Base-by-base conservation (phyloP, 2,888 invertebrate genomes). In the Aleiodes leptofemur region DNA sequence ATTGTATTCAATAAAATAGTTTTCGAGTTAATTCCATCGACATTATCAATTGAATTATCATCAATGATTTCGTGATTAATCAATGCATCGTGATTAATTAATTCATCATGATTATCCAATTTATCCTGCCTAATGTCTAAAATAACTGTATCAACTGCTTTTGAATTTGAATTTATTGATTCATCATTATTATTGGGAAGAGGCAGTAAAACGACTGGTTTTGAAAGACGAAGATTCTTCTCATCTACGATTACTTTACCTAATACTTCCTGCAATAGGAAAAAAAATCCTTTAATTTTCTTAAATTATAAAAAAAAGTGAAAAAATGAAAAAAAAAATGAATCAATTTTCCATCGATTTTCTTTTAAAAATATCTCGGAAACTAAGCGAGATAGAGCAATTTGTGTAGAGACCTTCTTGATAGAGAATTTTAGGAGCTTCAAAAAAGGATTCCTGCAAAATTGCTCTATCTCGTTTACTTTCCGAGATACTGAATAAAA, bases 221-320 rank as follows among this genome's bases (percentile, higher is more conserved):
- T 68, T 13, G 84, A 69, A 29, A 88, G 78, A 23, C 84, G 83
- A 38, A 87, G 76, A 80, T 85, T 85, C 69, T 87, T 86, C n/a
- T 84, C 86, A 83, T 84, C 86, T 82, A 86, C 83, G 73, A 89
- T 86, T n/a, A 89, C 85, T 81, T 89, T 89, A 5, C 86, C 87
- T 73, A 87, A 76, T 55, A 86, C 85, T 82, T 89, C 89, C 89
- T 89, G 74, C 11, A 43, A 71, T 69, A 34, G 57, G 11, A 13
- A 43, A 14, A 29, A 57, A 57, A 14, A 50, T 59, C 29, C n/a
- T n/a, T 34, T 72, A 34, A 29, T 55, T 4, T 55, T 56, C n/a
- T 5, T 38, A 38, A 38, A 38, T 7, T 38, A 23, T 38, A 8
- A 38, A 38, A 38, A 8, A 38, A 38, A 38, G n/a, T 38, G 38